Conservation (phyloP, 2,888 invertebrate genomes). For the Dolomedes plantarius region DNA sequence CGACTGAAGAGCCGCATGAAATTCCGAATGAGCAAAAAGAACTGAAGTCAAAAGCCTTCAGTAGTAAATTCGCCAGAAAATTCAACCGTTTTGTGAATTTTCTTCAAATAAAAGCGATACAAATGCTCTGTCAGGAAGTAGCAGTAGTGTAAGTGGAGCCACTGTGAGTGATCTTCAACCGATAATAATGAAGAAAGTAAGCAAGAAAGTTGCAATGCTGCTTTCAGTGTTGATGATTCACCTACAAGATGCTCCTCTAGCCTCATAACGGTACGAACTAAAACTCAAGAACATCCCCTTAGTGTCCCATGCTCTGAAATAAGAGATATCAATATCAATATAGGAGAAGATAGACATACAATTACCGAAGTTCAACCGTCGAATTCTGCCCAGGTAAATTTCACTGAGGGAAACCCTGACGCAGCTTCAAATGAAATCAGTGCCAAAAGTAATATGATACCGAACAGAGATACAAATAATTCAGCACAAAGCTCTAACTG, state of each 20-base stretch:
- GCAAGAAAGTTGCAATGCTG: constrained; percentile 1
- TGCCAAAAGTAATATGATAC: constrained; percentile 2
- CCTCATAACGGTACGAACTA: not conserved
- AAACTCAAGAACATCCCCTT: not conserved
- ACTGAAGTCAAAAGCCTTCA: not conserved
- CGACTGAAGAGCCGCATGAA: constrained; percentile 16
- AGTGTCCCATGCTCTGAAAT: not conserved
- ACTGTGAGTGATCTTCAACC: constrained; percentile 49
- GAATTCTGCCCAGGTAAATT: not conserved
- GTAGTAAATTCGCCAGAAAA: constrained; percentile 11
- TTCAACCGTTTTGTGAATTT: constrained; percentile 24
- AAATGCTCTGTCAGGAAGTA: constrained; percentile 39
- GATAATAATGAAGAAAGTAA: constrained; percentile 11
- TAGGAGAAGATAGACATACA: not conserved
- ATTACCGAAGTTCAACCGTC: not conserved
- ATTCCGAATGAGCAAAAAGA: not conserved
- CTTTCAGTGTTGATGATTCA: not conserved
- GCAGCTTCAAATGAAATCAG: not conserved
- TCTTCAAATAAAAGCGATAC: constrained; percentile 22
- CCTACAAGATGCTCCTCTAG: not conserved
- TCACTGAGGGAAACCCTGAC: not conserved
- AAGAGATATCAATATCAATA: not conserved
- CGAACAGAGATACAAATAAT: not conserved
- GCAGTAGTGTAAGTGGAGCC: constrained; percentile 45
- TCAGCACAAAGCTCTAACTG: not conserved